Conservation (phyloP, 1,140 invertebrate genomes). For the Choristoneura fumiferana region DNA sequence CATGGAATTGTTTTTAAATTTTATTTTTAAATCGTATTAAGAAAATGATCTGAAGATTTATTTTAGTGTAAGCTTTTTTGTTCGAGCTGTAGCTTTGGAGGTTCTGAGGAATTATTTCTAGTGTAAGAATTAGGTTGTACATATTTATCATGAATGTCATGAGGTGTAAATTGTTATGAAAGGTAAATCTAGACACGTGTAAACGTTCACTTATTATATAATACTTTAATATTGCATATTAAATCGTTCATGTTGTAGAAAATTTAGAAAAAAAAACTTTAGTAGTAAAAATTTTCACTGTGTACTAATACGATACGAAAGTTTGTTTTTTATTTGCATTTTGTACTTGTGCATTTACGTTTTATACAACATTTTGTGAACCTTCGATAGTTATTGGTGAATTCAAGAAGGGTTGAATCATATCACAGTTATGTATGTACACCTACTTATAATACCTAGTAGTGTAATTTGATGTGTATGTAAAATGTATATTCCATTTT, state of each 20-base stretch:
- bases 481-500: slow-evolving; percentile 31
- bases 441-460: slow-evolving; percentile 44
- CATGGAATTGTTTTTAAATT: slow-evolving; percentile 25
- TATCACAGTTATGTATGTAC: slow-evolving; percentile 68
- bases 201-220: slow-evolving; percentile 52
- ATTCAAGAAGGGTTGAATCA: slow-evolving; percentile 55
- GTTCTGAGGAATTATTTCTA: slow-evolving; percentile 51
- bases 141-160: slow-evolving; percentile 61
- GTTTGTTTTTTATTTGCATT: slow-evolving; percentile 30
- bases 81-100: slow-evolving; percentile 33
- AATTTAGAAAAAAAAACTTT: slow-evolving; percentile 58
- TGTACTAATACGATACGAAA: slow-evolving; percentile 37
- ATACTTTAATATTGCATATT: slow-evolving; percentile 52
- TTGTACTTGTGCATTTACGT: slow-evolving; percentile 14
- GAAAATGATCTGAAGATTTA: slow-evolving; percentile 29
- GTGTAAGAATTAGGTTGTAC: slow-evolving; percentile 49
- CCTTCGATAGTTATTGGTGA: slow-evolving; percentile 17
- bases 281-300: slow-evolving; percentile 61
- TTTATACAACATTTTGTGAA: neutral
- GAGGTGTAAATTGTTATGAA: slow-evolving; percentile 63
- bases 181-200: slow-evolving; percentile 54
- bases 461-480: slow-evolving; percentile 25
- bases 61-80: slow-evolving; percentile 45
- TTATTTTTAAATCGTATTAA: slow-evolving; percentile 30
- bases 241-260: slow-evolving; percentile 73